phyloP scores from a whole-genome alignment of 2,797 vertebrate genomes.

The Prunella strophiata region DNA sequence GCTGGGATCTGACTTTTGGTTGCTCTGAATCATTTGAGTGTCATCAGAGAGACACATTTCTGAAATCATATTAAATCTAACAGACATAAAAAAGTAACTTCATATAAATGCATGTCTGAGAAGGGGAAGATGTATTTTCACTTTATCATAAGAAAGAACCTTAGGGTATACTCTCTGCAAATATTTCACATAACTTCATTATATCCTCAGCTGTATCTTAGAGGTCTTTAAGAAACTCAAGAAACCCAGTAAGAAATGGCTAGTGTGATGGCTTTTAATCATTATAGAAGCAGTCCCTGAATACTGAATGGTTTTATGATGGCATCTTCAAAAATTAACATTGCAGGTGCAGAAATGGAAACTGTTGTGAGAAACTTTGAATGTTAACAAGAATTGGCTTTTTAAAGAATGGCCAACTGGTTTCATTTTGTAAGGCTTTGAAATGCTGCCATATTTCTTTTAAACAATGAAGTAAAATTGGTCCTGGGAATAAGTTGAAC shows the following conservation, averaged over 20 bases:
- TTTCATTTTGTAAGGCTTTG: background rate
- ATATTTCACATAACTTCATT: background rate
- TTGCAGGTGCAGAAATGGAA: background rate
- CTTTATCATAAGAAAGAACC: background rate
- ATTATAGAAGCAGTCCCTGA: background rate
- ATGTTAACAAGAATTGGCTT: background rate
- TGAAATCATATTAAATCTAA: background rate
- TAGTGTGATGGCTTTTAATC: background rate
- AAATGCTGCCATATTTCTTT: background rate
- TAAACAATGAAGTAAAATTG: background rate
- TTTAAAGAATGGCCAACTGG: background rate
- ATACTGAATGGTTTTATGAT: background rate
- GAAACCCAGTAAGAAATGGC: background rate
- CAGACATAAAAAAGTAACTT: background rate
- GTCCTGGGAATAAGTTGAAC: background rate
- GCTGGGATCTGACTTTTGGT: background rate
- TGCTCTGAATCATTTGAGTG: background rate
- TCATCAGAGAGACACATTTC: background rate
- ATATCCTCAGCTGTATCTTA: background rate
- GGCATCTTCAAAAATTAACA: slow-evolving; percentile 17
- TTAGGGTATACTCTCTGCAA: background rate
- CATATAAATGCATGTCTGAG: background rate
- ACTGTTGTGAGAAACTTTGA: background rate
- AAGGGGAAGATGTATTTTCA: background rate
- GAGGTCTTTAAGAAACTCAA: background rate